phyloP scores from a whole-genome alignment of 2,888 invertebrate species.

The Eudemis profundana region DNA sequence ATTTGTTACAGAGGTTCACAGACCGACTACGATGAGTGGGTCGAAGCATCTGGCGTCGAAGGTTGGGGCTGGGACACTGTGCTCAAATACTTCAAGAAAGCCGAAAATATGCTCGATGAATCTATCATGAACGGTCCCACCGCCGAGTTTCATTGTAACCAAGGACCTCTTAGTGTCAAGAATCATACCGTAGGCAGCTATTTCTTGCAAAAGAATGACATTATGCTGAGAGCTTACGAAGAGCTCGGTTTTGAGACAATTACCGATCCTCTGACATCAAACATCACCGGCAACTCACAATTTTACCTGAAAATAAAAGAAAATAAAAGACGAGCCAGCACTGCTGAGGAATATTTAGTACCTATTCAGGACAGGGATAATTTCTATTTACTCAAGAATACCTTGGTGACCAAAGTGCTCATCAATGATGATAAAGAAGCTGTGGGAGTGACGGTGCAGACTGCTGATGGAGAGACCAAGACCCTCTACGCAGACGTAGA shows the following conservation, averaged over 20 bases:
- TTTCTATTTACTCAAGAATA: constrained; percentile 49
- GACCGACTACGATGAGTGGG: constrained; percentile 88
- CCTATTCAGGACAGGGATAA: constrained; percentile 42
- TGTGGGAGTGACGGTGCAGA: constrained; percentile 44
- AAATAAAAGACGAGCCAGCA: constrained; percentile 14
- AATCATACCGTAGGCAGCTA: constrained; percentile 52
- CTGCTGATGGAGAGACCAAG: constrained; percentile 29
- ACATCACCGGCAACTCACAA: constrained; percentile 26
- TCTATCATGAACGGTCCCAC: constrained; percentile 51
- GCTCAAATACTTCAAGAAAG: constrained; percentile 47
- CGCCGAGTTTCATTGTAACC: constrained; percentile 51
- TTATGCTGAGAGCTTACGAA: constrained; percentile 51
- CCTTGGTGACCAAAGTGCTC: constrained; percentile 49
- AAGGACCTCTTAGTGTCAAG: constrained; percentile 35
- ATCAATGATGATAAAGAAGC: constrained; percentile 46
- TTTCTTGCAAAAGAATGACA: constrained; percentile 63
- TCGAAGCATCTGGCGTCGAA: constrained; percentile 77
- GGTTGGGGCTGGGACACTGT: constrained; percentile 51
- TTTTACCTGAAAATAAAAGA: constrained; percentile 20
- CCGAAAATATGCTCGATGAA: constrained; percentile 16
- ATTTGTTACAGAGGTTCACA: constrained; percentile 79
- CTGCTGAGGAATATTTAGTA: constrained; percentile 28
- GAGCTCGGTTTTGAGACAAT: constrained; percentile 23
- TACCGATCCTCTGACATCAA: constrained; percentile 17
- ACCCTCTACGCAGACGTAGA: constrained; percentile 34